phyloP scores from a whole-genome alignment of 2,113 vertebrate species.

The Uria aalge region DNA sequence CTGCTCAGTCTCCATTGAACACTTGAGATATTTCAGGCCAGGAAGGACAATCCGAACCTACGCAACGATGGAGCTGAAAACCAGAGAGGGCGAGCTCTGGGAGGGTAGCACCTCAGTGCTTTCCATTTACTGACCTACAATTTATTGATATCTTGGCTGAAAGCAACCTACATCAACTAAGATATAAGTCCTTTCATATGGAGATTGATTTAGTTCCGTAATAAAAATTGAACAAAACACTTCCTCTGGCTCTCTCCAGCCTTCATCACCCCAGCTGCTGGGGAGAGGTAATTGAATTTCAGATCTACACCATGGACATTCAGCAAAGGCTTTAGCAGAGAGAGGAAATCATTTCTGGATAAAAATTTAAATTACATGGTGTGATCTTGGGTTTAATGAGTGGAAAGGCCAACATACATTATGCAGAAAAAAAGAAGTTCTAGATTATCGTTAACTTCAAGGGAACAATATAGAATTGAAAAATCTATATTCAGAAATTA shows the following conservation, averaged over 20 bases:
- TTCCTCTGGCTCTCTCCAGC: neutral
- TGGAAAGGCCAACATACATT: neutral
- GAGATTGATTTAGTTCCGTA: neutral
- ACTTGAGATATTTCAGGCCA: neutral
- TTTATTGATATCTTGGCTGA: neutral
- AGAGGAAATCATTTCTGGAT: conserved; percentile 24
- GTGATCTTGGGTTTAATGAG: conserved; percentile 19
- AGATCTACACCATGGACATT: neutral
- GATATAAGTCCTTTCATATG: neutral
- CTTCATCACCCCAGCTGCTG: conserved; percentile 15
- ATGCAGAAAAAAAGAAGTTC: neutral
- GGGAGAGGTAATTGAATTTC: conserved; percentile 57
- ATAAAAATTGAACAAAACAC: conserved; percentile 1
- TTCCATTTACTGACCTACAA: neutral
- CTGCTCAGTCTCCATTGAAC: rapidly evolving
- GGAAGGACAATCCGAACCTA: neutral
- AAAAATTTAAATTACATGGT: conserved; percentile 27
- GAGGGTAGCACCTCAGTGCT: neutral
- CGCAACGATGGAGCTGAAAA: neutral
- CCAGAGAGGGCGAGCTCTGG: neutral
- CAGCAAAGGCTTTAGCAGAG: conserved; percentile 2
- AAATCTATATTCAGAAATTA: neutral
- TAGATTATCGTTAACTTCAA: neutral
- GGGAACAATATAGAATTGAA: neutral
- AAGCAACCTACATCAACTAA: neutral